phyloP scores from a whole-genome alignment of 2,113 vertebrate genomes.

The Proteles cristata region DNA sequence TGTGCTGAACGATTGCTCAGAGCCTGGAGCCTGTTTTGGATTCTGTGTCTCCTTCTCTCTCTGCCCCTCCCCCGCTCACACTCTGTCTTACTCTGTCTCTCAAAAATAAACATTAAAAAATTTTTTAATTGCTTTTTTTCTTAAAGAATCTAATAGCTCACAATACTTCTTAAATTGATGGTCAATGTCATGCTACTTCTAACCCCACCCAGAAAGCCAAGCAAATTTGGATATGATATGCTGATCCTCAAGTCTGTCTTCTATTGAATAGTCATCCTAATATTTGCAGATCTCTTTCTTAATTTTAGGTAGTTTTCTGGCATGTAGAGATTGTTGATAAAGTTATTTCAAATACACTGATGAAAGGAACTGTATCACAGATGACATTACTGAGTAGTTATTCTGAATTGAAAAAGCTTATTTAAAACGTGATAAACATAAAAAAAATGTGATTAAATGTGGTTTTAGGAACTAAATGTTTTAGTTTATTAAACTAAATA shows the following conservation, averaged over 20 bases:
- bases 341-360: not conserved
- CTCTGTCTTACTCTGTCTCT: too few relatives aligned
- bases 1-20: too few relatives aligned
- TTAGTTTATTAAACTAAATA: not conserved
- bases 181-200: not conserved
- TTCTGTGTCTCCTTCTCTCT: too few relatives aligned
- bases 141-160: not conserved
- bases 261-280: not conserved
- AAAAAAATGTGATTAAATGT: not conserved
- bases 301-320: not conserved
- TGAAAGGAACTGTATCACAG: not conserved
- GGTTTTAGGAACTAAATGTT: not conserved
- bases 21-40: too few relatives aligned
- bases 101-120: too few relatives aligned
- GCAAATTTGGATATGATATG: not conserved
- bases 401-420: slow-evolving; percentile 8
- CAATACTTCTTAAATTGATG: not conserved
- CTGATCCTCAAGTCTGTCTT: not conserved
- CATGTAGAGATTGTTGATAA: not conserved
- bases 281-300: not conserved
- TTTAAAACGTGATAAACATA: not conserved
- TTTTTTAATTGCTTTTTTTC: not conserved
- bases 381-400: not conserved
- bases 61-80: too few relatives aligned
- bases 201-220: not conserved